A percentile compares a stretch with the other conserved stretches of the same genome.
These are phyloP conservation scores for Ataeniobius toweri DNA, from an alignment of 2,797 vertebrate genomes.

Conservation along the genomic window DNA sequence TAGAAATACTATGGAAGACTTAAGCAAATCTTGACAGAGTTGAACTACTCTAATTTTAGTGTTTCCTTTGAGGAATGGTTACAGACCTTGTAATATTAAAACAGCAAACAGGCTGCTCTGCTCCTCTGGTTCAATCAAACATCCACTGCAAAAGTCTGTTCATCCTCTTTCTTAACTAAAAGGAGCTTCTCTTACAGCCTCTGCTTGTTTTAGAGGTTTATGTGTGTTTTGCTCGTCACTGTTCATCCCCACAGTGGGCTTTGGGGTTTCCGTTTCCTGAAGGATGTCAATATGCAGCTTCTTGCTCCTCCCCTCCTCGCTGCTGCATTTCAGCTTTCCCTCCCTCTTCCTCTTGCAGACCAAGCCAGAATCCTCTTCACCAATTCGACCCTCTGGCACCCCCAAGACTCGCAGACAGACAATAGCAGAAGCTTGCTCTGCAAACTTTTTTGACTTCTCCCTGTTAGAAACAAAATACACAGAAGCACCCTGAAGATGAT, in stretches of 20 bases:
- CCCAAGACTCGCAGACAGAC: conserved; percentile 88
- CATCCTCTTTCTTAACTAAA: neutral
- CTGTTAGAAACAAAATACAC: conserved; percentile 61
- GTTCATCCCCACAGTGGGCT: conserved; percentile 1
- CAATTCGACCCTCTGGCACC: conserved; percentile 86
- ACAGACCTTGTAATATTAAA: neutral
- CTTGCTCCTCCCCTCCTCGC: conserved; percentile 46
- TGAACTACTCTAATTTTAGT: neutral
- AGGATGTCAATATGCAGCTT: conserved; percentile 57
- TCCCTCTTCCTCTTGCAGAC: conserved; percentile 90
- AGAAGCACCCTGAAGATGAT: neutral
- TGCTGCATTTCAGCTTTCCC: conserved; percentile 42
- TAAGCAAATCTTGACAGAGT: neutral
- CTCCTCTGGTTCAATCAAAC: neutral
- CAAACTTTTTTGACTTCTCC: conserved; percentile 98
- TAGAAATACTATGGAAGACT: neutral
- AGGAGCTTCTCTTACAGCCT: neutral
- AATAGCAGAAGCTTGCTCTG: conserved; percentile 92
- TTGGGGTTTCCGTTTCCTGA: conserved; percentile 35
- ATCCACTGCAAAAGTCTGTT: neutral
- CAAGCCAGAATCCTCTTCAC: conserved; percentile 80
- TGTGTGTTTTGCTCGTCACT: neutral
- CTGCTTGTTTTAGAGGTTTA: neutral
- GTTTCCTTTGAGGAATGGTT: neutral
- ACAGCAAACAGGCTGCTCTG: neutral